phyloP scores from a whole-genome alignment of 2,113 vertebrate genomes.

The Myrmophylax atrothorax region DNA sequence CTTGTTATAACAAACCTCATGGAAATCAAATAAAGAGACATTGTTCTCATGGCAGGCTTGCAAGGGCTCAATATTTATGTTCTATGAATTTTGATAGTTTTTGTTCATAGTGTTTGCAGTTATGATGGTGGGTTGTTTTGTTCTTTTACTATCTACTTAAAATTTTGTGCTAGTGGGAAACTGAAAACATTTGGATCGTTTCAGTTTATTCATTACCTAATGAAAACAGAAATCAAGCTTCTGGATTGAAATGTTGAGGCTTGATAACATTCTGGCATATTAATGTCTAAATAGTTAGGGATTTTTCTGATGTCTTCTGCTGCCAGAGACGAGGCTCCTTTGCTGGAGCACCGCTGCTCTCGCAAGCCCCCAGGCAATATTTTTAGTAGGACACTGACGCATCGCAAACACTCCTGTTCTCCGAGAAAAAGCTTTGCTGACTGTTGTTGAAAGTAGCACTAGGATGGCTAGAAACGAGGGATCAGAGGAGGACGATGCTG shows the following conservation, averaged over 20 bases:
- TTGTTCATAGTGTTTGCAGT: constrained; percentile 14
- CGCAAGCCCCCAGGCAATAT: not conserved
- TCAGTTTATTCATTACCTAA: constrained; percentile 21
- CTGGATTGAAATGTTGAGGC: not conserved
- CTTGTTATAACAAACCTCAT: constrained; percentile 22
- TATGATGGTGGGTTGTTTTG: not conserved
- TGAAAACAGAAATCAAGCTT: constrained; percentile 22
- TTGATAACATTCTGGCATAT: not conserved
- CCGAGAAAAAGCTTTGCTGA: not conserved
- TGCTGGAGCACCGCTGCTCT: not conserved
- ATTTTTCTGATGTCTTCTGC: not conserved
- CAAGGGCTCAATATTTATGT: constrained; percentile 49
- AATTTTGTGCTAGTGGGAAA: not conserved
- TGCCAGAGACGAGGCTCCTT: not conserved
- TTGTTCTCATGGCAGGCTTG: constrained; percentile 34
- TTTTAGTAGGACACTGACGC: not conserved
- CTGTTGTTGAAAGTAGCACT: not conserved
- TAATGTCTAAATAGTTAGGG: constrained; percentile 8
- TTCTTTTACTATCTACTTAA: not conserved
- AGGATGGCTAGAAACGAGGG: not conserved
- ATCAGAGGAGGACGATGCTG: not conserved
- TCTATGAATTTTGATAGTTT: constrained; percentile 36
- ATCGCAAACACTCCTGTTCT: not conserved
- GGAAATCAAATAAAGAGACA: constrained; percentile 55
- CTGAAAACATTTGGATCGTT: not conserved